Evolutionary conservation across 2,888 invertebrate genomes (phyloP).

Genomic region (Ditylenchus weischeri): DNA sequence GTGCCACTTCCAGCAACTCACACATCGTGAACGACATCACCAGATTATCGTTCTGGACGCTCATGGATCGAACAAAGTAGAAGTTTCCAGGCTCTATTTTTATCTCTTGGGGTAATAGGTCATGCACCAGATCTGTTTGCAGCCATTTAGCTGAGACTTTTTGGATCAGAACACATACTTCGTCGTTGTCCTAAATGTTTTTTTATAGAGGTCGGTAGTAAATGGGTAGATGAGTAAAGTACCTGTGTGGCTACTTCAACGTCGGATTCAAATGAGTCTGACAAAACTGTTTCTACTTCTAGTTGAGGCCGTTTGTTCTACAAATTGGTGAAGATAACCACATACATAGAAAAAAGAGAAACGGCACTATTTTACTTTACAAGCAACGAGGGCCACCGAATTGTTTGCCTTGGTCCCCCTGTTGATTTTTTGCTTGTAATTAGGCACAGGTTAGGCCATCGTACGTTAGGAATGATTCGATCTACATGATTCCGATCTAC

Average conservation of each 20-base stretch:
- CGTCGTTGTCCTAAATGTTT: constrained; percentile 3
- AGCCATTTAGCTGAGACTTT: constrained; percentile 11
- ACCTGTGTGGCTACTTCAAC: constrained; percentile 2
- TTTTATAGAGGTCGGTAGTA: too few relatives aligned
- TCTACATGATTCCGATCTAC: too few relatives aligned
- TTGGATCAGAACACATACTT: constrained; percentile 13
- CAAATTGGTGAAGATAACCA: neutral
- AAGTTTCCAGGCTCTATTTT: neutral
- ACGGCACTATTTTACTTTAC: too few relatives aligned
- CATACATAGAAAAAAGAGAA: neutral
- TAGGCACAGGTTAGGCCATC: too few relatives aligned
- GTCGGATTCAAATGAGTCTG: constrained; percentile 23
- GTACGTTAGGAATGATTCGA: too few relatives aligned
- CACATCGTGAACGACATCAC: constrained; percentile 14
- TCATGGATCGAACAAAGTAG: constrained; percentile 6
- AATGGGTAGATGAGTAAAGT: too few relatives aligned
- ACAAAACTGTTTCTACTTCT: constrained; percentile 20
- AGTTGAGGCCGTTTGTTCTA: constrained; percentile 14
- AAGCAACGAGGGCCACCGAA: too few relatives aligned
- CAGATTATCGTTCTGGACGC: neutral
- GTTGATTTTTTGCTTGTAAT: too few relatives aligned
- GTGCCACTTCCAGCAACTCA: neutral
- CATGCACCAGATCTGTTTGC: constrained; percentile 10
- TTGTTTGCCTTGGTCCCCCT: too few relatives aligned
- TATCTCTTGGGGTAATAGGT: constrained; percentile 5